Conservation (phyloP, 2,888 invertebrate genomes). For the Lordiphosa fenestrarum region DNA sequence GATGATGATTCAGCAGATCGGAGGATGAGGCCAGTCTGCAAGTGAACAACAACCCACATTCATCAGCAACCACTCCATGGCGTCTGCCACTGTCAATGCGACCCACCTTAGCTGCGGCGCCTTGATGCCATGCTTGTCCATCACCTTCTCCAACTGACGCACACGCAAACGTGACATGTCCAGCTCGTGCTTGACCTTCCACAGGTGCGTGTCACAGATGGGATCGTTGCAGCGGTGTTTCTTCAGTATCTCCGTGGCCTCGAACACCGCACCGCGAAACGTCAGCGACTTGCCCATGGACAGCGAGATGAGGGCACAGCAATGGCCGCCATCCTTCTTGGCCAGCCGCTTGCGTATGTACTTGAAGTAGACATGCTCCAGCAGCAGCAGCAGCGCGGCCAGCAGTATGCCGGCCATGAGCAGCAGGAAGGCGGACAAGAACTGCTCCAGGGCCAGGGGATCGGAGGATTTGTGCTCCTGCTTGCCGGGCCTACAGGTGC, state of each 20-base stretch:
- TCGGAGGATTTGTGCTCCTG: constrained; percentile 95
- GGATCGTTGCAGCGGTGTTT: constrained; percentile 89
- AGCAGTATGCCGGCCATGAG: constrained; percentile 96
- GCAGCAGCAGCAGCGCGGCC: constrained; percentile 90
- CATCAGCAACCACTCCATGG: too few species aligned
- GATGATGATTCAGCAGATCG: constrained; percentile 82
- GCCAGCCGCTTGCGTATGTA: constrained; percentile 94
- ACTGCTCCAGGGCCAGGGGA: constrained; percentile 95
- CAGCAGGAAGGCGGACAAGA: constrained; percentile 97
- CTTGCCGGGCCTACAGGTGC: constrained; percentile 95
- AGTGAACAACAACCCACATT: background rate
- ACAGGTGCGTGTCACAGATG: constrained; percentile 90
- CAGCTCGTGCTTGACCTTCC: constrained; percentile 95
- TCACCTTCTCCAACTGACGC: constrained; percentile 91
- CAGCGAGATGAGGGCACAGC: constrained; percentile 95
- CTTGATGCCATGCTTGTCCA: constrained; percentile 91
- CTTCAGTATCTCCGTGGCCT: constrained; percentile 88
- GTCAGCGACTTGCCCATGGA: constrained; percentile 92
- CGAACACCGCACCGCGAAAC: constrained; percentile 89
- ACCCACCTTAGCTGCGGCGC: constrained; percentile 85
- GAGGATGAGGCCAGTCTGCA: constrained; percentile 83
- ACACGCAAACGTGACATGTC: constrained; percentile 92
- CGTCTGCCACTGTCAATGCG: background rate
- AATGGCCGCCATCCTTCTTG: constrained; percentile 93
- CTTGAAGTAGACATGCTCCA: constrained; percentile 97